These are phyloP conservation scores for Dolichomitus sp. DNA, from an alignment of 2,888 invertebrate genomes.

Conservation along the genomic window DNA sequence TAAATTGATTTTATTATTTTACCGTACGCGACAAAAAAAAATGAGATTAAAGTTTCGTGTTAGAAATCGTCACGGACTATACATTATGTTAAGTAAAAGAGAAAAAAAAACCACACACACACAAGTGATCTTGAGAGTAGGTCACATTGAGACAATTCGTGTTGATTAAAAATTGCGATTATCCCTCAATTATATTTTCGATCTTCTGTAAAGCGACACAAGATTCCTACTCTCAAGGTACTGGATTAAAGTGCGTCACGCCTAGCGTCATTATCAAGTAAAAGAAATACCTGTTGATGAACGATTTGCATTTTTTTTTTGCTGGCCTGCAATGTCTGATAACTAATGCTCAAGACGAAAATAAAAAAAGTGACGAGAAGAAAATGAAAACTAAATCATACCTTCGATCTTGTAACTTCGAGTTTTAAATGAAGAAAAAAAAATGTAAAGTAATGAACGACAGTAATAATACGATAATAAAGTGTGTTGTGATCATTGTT, in stretches of 20 bases:
- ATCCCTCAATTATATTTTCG: not conserved
- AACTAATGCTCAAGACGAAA: constrained; percentile 39
- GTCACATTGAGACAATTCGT: constrained; percentile 27
- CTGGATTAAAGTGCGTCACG: constrained; percentile 52
- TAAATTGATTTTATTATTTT: constrained; percentile 31
- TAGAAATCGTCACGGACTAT: constrained; percentile 42
- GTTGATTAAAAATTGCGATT: constrained; percentile 8
- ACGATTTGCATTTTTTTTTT: constrained; percentile 59
- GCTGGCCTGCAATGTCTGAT: constrained; percentile 64
- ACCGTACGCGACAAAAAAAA: constrained; percentile 41
- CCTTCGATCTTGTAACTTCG: constrained; percentile 36
- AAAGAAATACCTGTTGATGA: constrained; percentile 64
- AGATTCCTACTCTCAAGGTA: constrained; percentile 62
- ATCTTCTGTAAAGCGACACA: constrained; percentile 2
- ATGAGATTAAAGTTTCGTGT: constrained; percentile 29
- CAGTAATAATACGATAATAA: constrained; percentile 52
- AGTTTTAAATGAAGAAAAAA: constrained; percentile 8
- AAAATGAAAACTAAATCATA: constrained; percentile 38
- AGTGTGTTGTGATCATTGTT: constrained; percentile 55
- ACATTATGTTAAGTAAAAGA: constrained; percentile 53
- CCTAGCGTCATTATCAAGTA: constrained; percentile 53
- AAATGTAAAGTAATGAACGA: constrained; percentile 32
- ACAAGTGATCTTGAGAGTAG: constrained; percentile 63
- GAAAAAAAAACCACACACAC: constrained; percentile 42
- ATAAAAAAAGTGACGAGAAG: constrained; percentile 30